Evolutionary conservation across 2,888 invertebrate genomes (phyloP).

Genomic region (Heliconius erato): DNA sequence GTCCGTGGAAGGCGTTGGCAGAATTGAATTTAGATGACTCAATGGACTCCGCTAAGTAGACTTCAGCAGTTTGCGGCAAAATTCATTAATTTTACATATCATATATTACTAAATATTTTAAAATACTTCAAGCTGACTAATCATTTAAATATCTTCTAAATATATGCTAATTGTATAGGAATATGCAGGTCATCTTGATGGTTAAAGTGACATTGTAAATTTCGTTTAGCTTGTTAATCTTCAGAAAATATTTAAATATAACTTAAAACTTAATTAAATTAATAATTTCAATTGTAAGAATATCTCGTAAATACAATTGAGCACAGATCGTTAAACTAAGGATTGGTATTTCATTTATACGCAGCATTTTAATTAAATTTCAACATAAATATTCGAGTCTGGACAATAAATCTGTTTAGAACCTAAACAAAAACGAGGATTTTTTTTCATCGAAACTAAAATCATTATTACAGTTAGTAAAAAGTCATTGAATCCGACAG

Average conservation of each 20-base stretch:
- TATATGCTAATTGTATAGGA: too few relatives aligned
- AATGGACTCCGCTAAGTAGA: constrained; percentile 48
- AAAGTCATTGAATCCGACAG: too few relatives aligned
- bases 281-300: not conserved
- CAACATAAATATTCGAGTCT: not conserved
- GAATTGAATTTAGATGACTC: constrained; percentile 51
- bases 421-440: not conserved
- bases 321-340: not conserved
- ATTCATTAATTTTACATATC: not conserved
- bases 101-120: too few relatives aligned
- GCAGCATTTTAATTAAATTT: not conserved
- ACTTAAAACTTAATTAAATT: too few relatives aligned
- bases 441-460: too few relatives aligned
- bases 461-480: too few relatives aligned
- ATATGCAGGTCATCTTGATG: not conserved
- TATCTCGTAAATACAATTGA: not conserved
- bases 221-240: not conserved
- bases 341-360: not conserved
- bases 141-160: too few relatives aligned
- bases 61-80: too few relatives aligned
- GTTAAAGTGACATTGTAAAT: not conserved
- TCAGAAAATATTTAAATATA: not conserved
- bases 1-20: constrained; percentile 48
- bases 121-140: not conserved
- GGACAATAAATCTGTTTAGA: not conserved